phyloP scores from a whole-genome alignment of 2,888 invertebrate species.

The Arenicola marina region DNA sequence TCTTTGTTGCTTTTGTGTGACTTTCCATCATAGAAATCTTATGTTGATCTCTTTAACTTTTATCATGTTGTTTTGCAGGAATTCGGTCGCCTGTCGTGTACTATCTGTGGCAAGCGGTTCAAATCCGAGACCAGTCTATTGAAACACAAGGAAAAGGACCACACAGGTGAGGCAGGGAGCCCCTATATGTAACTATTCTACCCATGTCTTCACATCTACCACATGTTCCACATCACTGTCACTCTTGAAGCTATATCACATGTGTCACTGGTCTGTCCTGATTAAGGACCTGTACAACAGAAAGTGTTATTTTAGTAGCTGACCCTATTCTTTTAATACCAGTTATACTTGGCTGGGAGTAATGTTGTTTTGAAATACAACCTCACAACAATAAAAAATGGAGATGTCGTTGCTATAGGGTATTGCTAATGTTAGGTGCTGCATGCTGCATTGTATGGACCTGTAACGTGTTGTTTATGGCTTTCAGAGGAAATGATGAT shows the following conservation, averaged over 20 bases:
- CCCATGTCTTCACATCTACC: not conserved
- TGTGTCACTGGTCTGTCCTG: no score
- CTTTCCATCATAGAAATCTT: no score
- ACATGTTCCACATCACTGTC: no score
- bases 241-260: no score
- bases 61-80: conserved; percentile 8
- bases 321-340: not conserved
- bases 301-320: no score
- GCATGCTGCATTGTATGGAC: no score
- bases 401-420: no score
- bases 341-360: not conserved
- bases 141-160: conserved; percentile 21
- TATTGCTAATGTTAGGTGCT: no score
- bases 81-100: conserved; percentile 1
- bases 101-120: conserved; percentile 14
- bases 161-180: not conserved
- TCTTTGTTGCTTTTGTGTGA: no score
- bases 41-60: not conserved
- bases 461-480: no score
- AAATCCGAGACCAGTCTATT: conserved; percentile 14
- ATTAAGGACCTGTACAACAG: no score
- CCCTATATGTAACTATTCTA: no score
- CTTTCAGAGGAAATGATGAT: not conserved
- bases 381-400: not conserved
- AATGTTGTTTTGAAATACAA: not conserved